Conservation (phyloP, 2,113 vertebrate genomes). For the Crotalus helleri region DNA sequence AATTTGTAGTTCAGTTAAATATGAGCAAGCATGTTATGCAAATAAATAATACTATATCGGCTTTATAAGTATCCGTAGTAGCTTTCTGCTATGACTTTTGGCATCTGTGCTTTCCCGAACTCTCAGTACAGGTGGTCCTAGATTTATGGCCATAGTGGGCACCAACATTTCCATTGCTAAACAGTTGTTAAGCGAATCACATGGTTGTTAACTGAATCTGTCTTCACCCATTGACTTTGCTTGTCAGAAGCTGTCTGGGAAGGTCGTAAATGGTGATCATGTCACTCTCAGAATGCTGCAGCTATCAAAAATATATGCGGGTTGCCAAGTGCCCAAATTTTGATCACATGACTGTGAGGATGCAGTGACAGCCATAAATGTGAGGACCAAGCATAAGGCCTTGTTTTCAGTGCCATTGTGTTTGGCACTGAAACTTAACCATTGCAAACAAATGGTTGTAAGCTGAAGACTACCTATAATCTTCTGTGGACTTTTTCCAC, state of each 20-base stretch:
- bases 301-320: background rate
- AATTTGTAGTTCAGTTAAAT: background rate
- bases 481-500: background rate
- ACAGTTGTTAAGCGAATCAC: background rate
- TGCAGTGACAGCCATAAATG: background rate
- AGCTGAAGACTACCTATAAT: background rate
- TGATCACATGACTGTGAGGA: background rate
- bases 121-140: background rate
- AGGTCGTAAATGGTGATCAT: background rate
- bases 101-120: background rate
- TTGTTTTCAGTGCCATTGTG: background rate
- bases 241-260: background rate
- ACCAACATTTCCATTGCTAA: background rate
- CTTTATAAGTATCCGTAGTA: background rate
- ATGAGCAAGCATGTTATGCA: background rate
- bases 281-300: background rate
- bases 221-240: background rate
- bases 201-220: background rate
- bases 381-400: background rate
- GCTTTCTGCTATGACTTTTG: background rate
- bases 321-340: background rate
- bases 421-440: background rate
- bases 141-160: background rate
- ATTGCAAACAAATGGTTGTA: background rate
- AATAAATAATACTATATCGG: background rate